These are phyloP conservation scores for Alloplasta piceator DNA, from an alignment of 2,888 invertebrate genomes.

Conservation along the genomic window DNA sequence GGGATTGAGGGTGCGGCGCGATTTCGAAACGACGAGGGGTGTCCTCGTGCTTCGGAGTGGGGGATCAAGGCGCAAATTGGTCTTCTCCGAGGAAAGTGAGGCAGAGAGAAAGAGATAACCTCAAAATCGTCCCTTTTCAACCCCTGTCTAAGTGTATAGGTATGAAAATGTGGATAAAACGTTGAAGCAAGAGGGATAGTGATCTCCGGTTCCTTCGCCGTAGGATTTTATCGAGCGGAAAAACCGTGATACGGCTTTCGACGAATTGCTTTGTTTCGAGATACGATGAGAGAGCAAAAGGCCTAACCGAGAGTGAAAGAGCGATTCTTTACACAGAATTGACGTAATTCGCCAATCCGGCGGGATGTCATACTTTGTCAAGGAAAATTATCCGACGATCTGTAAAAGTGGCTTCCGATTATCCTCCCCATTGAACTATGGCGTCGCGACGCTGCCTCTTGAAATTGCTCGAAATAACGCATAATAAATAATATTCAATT, in stretches of 20 bases:
- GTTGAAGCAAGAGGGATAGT: background rate
- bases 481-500: background rate
- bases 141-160: conserved; percentile 12
- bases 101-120: conserved; percentile 28
- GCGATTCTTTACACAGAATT: conserved; percentile 4
- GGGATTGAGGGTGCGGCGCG: conserved; percentile 34
- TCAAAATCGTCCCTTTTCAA: conserved; percentile 9
- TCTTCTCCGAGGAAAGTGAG: conserved; percentile 38
- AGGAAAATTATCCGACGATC: conserved; percentile 24
- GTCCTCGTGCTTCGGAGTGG: conserved; percentile 34
- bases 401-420: background rate
- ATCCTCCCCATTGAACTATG: no score
- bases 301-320: conserved; percentile 3
- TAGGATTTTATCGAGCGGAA: conserved; percentile 66
- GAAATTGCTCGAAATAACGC: background rate
- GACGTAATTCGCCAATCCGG: conserved; percentile 43
- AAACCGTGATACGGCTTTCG: conserved; percentile 59
- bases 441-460: no score
- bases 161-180: conserved; percentile 3
- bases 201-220: conserved; percentile 20
- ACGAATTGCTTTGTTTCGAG: conserved; percentile 55
- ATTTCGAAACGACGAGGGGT: conserved; percentile 22
- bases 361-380: conserved; percentile 31
- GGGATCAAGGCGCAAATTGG: conserved; percentile 56
- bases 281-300: background rate